Percentiles rank a stretch among this genome's conserved stretches.
phyloP scores from a whole-genome alignment of 2,888 invertebrate species.

The Hyalella azteca region DNA sequence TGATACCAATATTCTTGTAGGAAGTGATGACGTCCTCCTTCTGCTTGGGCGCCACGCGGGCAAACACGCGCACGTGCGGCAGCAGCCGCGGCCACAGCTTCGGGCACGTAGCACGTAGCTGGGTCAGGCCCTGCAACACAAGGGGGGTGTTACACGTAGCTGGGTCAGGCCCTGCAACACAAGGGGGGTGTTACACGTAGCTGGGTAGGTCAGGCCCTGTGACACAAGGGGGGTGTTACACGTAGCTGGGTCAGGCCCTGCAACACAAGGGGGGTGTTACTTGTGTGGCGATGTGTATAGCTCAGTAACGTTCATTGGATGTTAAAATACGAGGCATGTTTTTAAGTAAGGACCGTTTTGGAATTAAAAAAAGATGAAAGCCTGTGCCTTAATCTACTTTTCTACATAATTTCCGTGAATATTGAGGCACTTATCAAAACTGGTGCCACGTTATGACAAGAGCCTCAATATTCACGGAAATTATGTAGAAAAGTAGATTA shows the following conservation, averaged over 20 bases:
- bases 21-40: conserved; percentile 94
- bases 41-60: conserved; percentile 97
- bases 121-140: conserved; percentile 70
- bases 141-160: conserved; percentile 66
- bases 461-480: too few species aligned
- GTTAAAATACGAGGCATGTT: too few species aligned
- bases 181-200: conserved; percentile 68
- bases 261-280: conserved; percentile 63
- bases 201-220: conserved; percentile 73
- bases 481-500: too few species aligned
- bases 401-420: too few species aligned
- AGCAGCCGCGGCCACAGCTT: conserved; percentile 75
- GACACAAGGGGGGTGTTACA: conserved; percentile 43
- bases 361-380: too few species aligned
- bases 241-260: conserved; percentile 75
- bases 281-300: conserved; percentile 73
- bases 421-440: too few species aligned
- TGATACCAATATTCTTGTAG: conserved; percentile 83
- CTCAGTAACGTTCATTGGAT: conserved; percentile 65
- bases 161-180: conserved; percentile 71
- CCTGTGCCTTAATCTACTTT: too few species aligned
- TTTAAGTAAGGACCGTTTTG: too few species aligned
- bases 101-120: conserved; percentile 71
- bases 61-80: conserved; percentile 89
- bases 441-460: too few species aligned